phyloP scores from a whole-genome alignment of 1,140 invertebrate species.

The Zophobas morio region DNA sequence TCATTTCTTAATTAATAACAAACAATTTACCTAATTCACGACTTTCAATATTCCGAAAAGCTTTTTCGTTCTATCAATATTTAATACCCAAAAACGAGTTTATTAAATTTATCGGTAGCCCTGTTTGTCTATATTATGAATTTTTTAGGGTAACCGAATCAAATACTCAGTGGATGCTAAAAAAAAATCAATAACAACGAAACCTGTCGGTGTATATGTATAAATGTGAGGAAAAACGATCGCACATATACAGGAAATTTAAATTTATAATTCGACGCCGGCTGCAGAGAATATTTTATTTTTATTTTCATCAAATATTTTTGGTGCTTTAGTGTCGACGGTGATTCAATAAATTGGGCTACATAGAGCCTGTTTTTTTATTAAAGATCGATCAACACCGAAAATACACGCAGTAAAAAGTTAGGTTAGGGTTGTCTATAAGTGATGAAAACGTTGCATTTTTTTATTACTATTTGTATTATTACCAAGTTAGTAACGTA shows the following conservation, averaged over 20 bases:
- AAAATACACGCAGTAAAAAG: too few relatives aligned
- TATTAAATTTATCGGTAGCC: too few relatives aligned
- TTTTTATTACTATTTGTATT: too few relatives aligned
- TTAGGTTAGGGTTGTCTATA: too few relatives aligned
- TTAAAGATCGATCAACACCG: too few relatives aligned
- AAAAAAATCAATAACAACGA: slow-evolving; percentile 19
- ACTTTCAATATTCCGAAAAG: too few relatives aligned
- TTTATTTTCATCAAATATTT: slow-evolving; percentile 17
- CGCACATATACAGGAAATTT: slow-evolving; percentile 8
- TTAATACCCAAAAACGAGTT: too few relatives aligned
- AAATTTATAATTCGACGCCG: slow-evolving; percentile 25
- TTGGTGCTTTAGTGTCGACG: slow-evolving; percentile 6
- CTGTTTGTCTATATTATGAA: not conserved
- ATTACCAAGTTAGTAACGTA: too few relatives aligned
- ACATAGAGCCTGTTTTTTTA: not conserved
- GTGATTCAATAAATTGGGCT: not conserved
- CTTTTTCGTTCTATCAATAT: too few relatives aligned
- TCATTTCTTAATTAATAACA: too few relatives aligned
- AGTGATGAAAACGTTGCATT: too few relatives aligned
- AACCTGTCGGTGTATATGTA: not conserved
- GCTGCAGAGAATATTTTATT: slow-evolving; percentile 14
- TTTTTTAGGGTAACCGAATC: not conserved
- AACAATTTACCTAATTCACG: too few relatives aligned
- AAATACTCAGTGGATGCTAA: not conserved
- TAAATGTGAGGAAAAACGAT: slow-evolving; percentile 4